Base-by-base conservation (phyloP, 2,888 invertebrate genomes). In the Dicranocentrus wangi region DNA sequence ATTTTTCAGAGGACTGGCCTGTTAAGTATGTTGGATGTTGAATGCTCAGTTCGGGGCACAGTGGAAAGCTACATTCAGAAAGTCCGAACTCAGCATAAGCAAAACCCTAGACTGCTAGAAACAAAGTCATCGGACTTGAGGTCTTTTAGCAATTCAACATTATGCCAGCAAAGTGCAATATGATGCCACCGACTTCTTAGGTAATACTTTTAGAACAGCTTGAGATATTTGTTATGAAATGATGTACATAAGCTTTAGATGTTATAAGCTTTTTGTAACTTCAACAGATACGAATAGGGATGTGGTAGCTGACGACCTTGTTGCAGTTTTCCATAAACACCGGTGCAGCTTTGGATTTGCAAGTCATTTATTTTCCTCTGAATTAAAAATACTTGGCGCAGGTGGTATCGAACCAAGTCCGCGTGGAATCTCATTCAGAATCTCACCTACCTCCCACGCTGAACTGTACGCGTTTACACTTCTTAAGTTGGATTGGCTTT, bases 301-400 rank as follows among this genome's bases (percentile, higher is more conserved):
- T 89, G 93, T 94, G 13, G 93, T 97, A 63, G 95, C 96, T 1
- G 97, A 96, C 88, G 97, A 97, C 88, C 90, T 97, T 87, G 94
- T 98, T 1, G 94, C 95, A 0, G 95, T 96, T 1, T 98, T 98
- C 89, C 95, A 96, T 89, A 95, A 95, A 87, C 94, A 96, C 87
- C 93, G 93, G 76, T 98, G 97, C 89, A 96, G 95, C 88, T 98
- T 98, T 89, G 97, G 97, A n/a, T 98, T 98, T 89, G 97, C 96
- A 0, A 96, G 96, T 19, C 97, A 98, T 88, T 90, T 98, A n/a
- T 98, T 98, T 88, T 95, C 96, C 0, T 93, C 94, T 71, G 98
- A 98, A 89, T 90, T 98, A 82, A 96, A 96, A 90, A 93, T 94
- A 1, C 89, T 95, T 15, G 94, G 93, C 87, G 92, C 93, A 1